Evolutionary conservation across 1,140 invertebrate species (phyloP).

Genomic region (Drosophila elegans): DNA sequence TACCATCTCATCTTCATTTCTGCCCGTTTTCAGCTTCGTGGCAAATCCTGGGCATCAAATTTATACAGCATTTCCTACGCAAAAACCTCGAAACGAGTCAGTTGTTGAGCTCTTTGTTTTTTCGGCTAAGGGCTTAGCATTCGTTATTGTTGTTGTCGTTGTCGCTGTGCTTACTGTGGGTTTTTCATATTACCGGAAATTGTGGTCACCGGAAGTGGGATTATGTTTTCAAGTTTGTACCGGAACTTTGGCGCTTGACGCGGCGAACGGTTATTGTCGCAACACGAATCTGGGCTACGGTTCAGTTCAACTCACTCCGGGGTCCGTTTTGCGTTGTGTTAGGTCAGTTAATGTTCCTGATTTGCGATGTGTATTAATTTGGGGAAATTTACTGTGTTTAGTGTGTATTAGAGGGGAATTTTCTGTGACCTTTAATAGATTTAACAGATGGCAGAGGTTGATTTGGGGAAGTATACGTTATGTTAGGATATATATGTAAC

Average conservation of each 20-base stretch:
- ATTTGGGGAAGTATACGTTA: not conserved
- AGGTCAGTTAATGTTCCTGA: constrained; percentile 43
- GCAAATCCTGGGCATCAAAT: constrained; percentile 76
- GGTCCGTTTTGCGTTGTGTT: constrained; percentile 30
- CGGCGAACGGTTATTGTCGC: constrained; percentile 36
- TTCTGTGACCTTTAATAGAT: not conserved
- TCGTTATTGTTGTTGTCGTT: constrained; percentile 55
- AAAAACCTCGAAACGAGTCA: constrained; percentile 62
- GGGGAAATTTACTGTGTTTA: not conserved
- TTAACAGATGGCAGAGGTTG: not conserved
- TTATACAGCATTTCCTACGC: constrained; percentile 68
- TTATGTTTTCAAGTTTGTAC: constrained; percentile 81
- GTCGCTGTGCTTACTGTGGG: constrained; percentile 62
- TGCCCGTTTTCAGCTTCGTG: constrained; percentile 70
- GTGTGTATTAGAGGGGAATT: not conserved
- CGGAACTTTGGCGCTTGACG: constrained; percentile 64
- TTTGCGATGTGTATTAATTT: constrained; percentile 26
- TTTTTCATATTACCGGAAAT: constrained; percentile 82
- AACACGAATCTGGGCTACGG: constrained; percentile 44
- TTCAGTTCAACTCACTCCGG: constrained; percentile 18
- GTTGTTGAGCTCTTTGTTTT: constrained; percentile 60
- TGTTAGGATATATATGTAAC: too few relatives aligned
- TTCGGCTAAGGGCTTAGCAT: constrained; percentile 42
- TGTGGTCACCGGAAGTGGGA: constrained; percentile 76
- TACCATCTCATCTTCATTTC: constrained; percentile 79